These are phyloP conservation scores for Drosophila lacicola DNA, from an alignment of 2,888 invertebrate genomes.

Conservation along the genomic window DNA sequence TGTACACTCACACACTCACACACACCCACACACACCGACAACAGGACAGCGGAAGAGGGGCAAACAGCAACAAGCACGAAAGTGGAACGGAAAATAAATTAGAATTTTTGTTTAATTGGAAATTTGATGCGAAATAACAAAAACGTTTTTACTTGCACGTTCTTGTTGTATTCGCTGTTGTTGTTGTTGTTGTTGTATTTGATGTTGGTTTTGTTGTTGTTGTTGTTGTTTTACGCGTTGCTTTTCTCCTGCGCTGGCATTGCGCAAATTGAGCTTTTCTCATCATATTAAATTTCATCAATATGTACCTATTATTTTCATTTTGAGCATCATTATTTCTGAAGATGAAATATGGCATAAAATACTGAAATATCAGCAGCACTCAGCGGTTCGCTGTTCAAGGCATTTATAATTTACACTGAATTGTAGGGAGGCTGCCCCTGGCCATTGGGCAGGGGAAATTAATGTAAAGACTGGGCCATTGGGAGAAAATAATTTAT, in stretches of 20 bases:
- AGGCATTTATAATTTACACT: conserved; percentile 14
- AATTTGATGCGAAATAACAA: conserved; percentile 69
- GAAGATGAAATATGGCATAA: conserved; percentile 58
- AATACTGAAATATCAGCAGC: conserved; percentile 14
- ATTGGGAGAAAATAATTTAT: background rate
- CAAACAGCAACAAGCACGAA: conserved; percentile 10
- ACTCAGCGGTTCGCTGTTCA: background rate
- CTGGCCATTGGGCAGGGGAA: background rate
- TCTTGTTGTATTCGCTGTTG: conserved; percentile 2
- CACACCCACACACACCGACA: conserved; percentile 15
- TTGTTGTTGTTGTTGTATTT: conserved; percentile 4
- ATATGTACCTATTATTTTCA: conserved; percentile 66
- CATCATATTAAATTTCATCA: conserved; percentile 75
- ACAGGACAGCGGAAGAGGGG: background rate
- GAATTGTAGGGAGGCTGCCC: background rate
- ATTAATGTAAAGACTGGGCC: background rate
- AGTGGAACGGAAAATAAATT: conserved; percentile 64
- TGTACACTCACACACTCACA: conserved; percentile 2
- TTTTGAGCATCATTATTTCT: conserved; percentile 68
- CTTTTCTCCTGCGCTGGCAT: conserved; percentile 12
- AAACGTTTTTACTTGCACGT: conserved; percentile 37
- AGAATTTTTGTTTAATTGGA: conserved; percentile 78
- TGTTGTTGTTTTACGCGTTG: conserved; percentile 17
- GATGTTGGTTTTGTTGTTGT: conserved; percentile 5
- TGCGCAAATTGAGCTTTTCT: conserved; percentile 73